Evolutionary conservation across 2,888 invertebrate species (phyloP).

Genomic region (Caenorhabditis uteleia): DNA sequence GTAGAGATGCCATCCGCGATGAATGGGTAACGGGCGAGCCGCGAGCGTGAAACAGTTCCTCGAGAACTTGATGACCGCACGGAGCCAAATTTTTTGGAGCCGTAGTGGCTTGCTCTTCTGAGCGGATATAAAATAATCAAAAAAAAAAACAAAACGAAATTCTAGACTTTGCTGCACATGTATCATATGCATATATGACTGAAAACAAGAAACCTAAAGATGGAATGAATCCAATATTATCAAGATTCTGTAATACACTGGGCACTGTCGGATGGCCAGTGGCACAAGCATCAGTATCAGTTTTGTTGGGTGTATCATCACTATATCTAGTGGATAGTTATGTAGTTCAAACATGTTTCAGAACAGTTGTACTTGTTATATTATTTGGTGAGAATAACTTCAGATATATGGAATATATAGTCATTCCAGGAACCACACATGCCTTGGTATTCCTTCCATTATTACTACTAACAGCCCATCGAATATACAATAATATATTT

Average conservation of each 20-base stretch:
- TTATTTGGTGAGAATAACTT: slow-evolving; percentile 48
- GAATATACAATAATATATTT: neutral
- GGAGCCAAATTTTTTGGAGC: slow-evolving; percentile 11
- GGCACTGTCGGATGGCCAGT: slow-evolving; percentile 64
- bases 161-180: slow-evolving; percentile 62
- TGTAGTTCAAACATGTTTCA: slow-evolving; percentile 64
- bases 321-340: slow-evolving; percentile 58
- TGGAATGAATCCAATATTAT: slow-evolving; percentile 8
- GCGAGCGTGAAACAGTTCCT: too few species aligned
- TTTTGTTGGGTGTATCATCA: slow-evolving; percentile 57
- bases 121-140: slow-evolving; percentile 8
- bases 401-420: neutral
- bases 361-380: slow-evolving; percentile 60
- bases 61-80: slow-evolving; percentile 10
- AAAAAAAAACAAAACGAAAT: slow-evolving; percentile 1
- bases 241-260: slow-evolving; percentile 40
- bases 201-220: slow-evolving; percentile 21
- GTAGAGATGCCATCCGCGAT: slow-evolving; percentile 19
- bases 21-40: too few species aligned
- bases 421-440: slow-evolving; percentile 51
- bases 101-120: slow-evolving; percentile 17
- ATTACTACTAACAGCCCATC: slow-evolving; percentile 42
- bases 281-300: slow-evolving; percentile 55
- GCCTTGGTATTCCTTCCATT: slow-evolving; percentile 61
- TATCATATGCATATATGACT: slow-evolving; percentile 62